Evolutionary conservation across 2,888 invertebrate genomes (phyloP), one percentile per base, ranked within the genome.

Genomic region (Galeopsomyia nigrocyanea): DNA sequence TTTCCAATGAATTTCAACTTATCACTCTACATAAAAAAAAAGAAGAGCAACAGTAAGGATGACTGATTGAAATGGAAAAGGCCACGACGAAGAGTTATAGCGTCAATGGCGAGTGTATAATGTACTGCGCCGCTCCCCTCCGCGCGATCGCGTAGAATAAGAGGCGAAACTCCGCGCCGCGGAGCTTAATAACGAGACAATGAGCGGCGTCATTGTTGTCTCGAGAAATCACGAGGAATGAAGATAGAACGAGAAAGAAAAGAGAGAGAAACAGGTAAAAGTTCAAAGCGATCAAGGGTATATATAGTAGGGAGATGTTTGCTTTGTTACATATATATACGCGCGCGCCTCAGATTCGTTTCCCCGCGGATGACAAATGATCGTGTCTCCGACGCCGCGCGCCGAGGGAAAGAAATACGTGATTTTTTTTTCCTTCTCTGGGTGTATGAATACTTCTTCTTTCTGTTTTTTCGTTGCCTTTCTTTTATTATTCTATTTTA

Each of bases 121-220:
- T 60, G 22, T 46, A 47, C 46, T 58, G 31, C 39, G 3, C 17
- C 46, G 2, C 17, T 46, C 10, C 5, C 56, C n/a, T 16, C n/a
- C n/a, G n/a, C n/a, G n/a, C n/a, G n/a, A 31, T 21, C 22, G 21
- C 49, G 62, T 39, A 17, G 39, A 47, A 21, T 13, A 47, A 47
- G 61, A n/a, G 46, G 1, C 7, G 39, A 26, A 5, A 39, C 39
- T 26, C 13, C 16, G 60, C 46, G 10, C 7, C 49, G 31, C 14
- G 55, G 47, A 61, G 62, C 68, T 62, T 62, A 62, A 69, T 62
- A 62, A 56, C 51, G 62, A 56, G 60, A 69, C 69, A 69, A 69
- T 69, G 69, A 69, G 63, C 60, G 13, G 1, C 39, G 50, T 60
- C 60, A 46, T 68, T 68, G 68, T 68, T 68, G 55, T 68, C 47